Base-by-base conservation (phyloP, 2,888 invertebrate species). In the Barypeithes pellucidus region DNA sequence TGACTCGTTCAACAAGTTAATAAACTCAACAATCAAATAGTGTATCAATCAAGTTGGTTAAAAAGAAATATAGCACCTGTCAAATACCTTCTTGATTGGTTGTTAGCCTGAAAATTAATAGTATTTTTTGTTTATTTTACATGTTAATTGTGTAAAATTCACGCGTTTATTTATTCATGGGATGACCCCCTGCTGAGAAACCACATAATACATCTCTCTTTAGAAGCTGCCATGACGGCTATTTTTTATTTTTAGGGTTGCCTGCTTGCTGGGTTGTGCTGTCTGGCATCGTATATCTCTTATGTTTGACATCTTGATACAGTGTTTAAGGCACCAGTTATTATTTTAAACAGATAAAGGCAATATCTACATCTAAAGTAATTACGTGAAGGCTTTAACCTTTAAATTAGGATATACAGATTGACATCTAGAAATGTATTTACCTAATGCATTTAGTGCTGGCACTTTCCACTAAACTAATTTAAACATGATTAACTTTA, bases 111-210 rank as follows among this genome's bases (percentile, higher is more conserved):
- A 81, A 80, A 85, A 86, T 85, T 86, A 85, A 86, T 85, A 83
- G 84, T 81, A 81, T 84, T 84, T 82, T 85, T 85, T 85, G 85
- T 86, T 86, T 86, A 85, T 85, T 85, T 85, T 84, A 84, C 84
- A 84, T 85, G 86, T 86, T 86, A 86, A 86, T 86, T 86, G 86
- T 86, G 86, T 86, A 86, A 86, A 86, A 85, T 86, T 86, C 86
- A 86, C 86, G 86, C 86, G 83, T 84, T 86, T 86, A 86, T 86
- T 86, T 86, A 86, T 86, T 86, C 86, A 86, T 86, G 85, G 85
- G 80, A 84, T 83, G 84, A 78, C 83, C 84, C 82, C 86, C 85
- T 81, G 85, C 77, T 68, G 85, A 75, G 84, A 77, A 78, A 79
- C 83, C 81, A 79, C 83, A 84, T 84, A 85, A 85, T 85, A 85